These are phyloP conservation scores for Butorides virescens DNA, from an alignment of 2,113 vertebrate genomes.

Conservation along the genomic window DNA sequence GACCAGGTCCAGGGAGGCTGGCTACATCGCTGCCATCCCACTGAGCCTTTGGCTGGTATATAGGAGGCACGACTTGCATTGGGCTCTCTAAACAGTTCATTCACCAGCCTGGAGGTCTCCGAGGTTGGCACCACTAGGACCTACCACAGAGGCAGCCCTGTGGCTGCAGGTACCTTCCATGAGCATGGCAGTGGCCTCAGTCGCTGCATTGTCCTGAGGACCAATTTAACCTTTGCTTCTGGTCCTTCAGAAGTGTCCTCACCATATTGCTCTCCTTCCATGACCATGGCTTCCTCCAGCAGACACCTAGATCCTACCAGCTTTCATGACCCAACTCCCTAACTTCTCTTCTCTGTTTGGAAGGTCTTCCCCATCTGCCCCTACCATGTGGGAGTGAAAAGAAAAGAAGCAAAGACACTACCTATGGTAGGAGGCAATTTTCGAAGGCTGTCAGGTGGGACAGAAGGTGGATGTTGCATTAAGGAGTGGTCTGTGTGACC, in stretches of 20 bases:
- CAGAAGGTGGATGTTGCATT: neutral
- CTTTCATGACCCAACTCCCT: neutral
- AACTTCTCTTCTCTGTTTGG: neutral
- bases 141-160: neutral
- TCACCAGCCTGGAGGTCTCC: neutral
- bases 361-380: neutral
- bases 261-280: neutral
- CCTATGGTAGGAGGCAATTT: neutral
- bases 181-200: neutral
- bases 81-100: neutral
- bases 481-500: neutral
- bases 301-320: neutral
- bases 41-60: neutral
- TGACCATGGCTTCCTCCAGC: neutral
- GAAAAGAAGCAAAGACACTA: neutral
- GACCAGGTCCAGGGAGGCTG: neutral
- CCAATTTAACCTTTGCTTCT: neutral
- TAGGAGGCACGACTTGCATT: neutral
- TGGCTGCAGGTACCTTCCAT: neutral
- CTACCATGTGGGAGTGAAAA: neutral
- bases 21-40: fast-evolving
- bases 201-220: fast-evolving
- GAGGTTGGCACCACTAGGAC: neutral
- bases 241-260: neutral
- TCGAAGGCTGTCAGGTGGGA: neutral